Percentiles rank a stretch among this genome's conserved stretches.
Conservation (phyloP, 2,888 invertebrate species). For the Parelbella ahira region DNA sequence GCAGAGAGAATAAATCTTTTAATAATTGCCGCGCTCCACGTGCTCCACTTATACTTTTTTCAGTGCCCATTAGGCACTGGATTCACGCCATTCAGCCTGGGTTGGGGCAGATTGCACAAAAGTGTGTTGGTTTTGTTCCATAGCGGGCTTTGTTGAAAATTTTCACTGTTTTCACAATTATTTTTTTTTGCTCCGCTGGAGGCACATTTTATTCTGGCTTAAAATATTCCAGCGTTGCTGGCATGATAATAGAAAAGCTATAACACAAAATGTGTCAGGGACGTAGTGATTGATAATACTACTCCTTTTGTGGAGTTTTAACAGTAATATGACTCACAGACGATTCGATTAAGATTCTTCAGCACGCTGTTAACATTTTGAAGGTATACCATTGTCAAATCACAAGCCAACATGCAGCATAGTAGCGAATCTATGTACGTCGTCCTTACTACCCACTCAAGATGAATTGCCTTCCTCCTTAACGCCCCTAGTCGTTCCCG, state of each 20-base stretch:
- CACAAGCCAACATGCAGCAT: no score
- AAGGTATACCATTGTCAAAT: no score
- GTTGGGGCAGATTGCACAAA: slow-evolving; percentile 25
- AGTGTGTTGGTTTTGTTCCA: slow-evolving; percentile 25
- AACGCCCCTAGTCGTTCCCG: slow-evolving; percentile 9
- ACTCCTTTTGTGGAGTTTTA: background rate
- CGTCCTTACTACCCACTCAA: slow-evolving; percentile 17
- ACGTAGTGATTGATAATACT: slow-evolving; percentile 10
- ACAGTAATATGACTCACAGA: no score
- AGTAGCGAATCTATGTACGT: no score
- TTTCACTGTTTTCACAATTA: slow-evolving; percentile 24
- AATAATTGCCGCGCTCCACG: slow-evolving; percentile 25
- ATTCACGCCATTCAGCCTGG: slow-evolving; percentile 25
- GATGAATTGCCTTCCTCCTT: slow-evolving; percentile 16
- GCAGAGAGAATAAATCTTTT: slow-evolving; percentile 21
- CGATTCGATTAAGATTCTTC: no score
- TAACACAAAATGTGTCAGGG: slow-evolving; percentile 7
- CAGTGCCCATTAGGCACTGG: slow-evolving; percentile 24
- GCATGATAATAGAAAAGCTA: slow-evolving; percentile 11
- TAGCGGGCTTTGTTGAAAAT: slow-evolving; percentile 18
- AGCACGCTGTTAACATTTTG: no score
- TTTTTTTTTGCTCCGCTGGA: slow-evolving; percentile 19
- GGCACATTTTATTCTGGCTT: slow-evolving; percentile 14
- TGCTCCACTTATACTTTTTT: slow-evolving; percentile 25
- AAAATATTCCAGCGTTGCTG: slow-evolving; percentile 13